Evolutionary conservation across 2,113 vertebrate genomes (phyloP).

Genomic region (Otis tarda): DNA sequence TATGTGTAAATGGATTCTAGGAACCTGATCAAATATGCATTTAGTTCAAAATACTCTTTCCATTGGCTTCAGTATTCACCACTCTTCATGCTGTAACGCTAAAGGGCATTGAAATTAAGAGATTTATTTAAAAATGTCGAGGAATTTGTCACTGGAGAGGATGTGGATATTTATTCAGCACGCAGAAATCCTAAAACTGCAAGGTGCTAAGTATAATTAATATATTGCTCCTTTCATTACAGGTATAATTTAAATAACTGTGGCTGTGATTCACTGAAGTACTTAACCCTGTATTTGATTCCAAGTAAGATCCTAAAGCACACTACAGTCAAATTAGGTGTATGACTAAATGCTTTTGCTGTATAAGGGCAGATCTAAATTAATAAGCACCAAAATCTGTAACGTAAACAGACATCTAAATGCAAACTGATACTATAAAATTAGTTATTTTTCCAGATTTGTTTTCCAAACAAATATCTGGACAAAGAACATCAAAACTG

Average conservation of each 20-base stretch:
- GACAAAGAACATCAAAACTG: neutral
- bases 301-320: neutral
- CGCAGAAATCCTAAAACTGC: neutral
- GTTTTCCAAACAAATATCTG: neutral
- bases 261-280: neutral
- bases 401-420: neutral
- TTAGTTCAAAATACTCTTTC: neutral
- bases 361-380: neutral
- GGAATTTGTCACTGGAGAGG: neutral
- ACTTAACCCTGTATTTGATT: neutral
- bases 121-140: neutral
- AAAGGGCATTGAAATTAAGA: neutral
- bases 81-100: neutral
- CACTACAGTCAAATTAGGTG: neutral
- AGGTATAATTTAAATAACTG: neutral
- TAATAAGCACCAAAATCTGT: neutral
- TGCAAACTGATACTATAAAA: neutral
- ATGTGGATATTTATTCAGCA: neutral
- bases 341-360: neutral
- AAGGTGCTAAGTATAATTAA: neutral
- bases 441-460: neutral
- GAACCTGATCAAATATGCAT: neutral
- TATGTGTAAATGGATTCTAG: constrained; percentile 5
- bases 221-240: neutral
- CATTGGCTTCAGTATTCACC: neutral